A percentile compares a stretch with the other conserved stretches of the same genome.
Evolutionary conservation across 1,140 invertebrate species (phyloP).

Genomic region (Penaeus japonicus): DNA sequence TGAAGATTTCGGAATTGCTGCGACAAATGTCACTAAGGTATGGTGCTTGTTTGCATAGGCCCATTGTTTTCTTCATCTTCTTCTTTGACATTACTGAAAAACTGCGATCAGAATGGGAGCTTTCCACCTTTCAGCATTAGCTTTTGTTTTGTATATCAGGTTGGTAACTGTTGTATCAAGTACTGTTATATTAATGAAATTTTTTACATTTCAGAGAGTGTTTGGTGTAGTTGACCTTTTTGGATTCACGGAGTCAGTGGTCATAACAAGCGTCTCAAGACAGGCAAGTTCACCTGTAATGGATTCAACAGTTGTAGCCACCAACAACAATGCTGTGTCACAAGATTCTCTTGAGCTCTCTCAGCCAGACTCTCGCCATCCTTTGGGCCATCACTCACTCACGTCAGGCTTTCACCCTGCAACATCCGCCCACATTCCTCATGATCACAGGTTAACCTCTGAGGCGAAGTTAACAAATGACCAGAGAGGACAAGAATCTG

Average conservation of each 20-base stretch:
- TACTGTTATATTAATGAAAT: not conserved
- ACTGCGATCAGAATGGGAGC: not conserved
- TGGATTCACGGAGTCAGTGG: slow-evolving; percentile 73
- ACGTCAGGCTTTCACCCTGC: slow-evolving; percentile 44
- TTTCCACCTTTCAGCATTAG: not conserved
- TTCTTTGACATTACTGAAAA: not conserved
- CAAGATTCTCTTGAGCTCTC: slow-evolving; percentile 62
- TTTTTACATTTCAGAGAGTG: slow-evolving; percentile 70
- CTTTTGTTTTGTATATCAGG: not conserved
- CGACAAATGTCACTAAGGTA: slow-evolving; percentile 78
- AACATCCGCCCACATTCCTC: slow-evolving; percentile 35
- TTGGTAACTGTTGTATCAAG: not conserved
- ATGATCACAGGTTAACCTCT: not conserved
- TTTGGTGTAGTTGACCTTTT: slow-evolving; percentile 79
- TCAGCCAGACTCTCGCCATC: slow-evolving; percentile 39
- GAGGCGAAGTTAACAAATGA: slow-evolving; percentile 30
- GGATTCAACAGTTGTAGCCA: slow-evolving; percentile 45
- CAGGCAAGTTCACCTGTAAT: slow-evolving; percentile 58
- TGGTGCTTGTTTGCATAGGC: slow-evolving; percentile 20
- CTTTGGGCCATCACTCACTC: slow-evolving; percentile 13
- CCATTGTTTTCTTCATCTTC: not conserved
- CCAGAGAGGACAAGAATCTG: slow-evolving; percentile 26
- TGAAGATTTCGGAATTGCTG: slow-evolving; percentile 84
- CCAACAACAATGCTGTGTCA: slow-evolving; percentile 56
- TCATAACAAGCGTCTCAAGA: slow-evolving; percentile 68